phyloP scores from a whole-genome alignment of 1,140 invertebrate genomes.

The Achatina immaculata region DNA sequence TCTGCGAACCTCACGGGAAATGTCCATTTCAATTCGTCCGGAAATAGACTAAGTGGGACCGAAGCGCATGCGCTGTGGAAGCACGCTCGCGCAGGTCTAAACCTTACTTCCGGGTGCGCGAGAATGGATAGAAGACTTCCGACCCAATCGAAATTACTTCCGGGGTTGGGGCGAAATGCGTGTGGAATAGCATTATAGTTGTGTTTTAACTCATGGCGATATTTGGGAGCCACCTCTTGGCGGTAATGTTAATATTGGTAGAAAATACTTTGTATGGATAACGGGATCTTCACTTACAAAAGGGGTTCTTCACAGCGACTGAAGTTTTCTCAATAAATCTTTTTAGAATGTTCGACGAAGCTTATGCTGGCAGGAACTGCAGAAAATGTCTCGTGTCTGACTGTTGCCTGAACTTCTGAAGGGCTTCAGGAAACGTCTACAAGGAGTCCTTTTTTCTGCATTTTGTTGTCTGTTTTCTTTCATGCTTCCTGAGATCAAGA shows the following conservation, averaged over 20 bases:
- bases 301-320: neutral
- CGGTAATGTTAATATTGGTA: conserved; percentile 33
- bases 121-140: conserved; percentile 41
- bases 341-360: neutral
- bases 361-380: neutral
- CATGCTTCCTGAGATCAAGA: neutral
- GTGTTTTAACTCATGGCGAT: conserved; percentile 19
- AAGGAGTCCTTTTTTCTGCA: neutral
- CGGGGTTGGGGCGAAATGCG: conserved; percentile 28
- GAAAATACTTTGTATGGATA: conserved; percentile 25
- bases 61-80: conserved; percentile 28
- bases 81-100: conserved; percentile 33
- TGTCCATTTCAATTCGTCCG: conserved; percentile 39
- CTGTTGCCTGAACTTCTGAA: neutral
- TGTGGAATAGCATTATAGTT: conserved; percentile 37
- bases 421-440: neutral
- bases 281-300: neutral
- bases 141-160: conserved; percentile 38
- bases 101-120: conserved; percentile 36
- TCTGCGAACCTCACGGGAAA: conserved; percentile 32
- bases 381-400: neutral
- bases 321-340: neutral
- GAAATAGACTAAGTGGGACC: conserved; percentile 40
- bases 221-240: neutral
- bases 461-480: neutral